Conservation (phyloP, 2,888 invertebrate genomes). For the Troglohyphantes excavatus region DNA sequence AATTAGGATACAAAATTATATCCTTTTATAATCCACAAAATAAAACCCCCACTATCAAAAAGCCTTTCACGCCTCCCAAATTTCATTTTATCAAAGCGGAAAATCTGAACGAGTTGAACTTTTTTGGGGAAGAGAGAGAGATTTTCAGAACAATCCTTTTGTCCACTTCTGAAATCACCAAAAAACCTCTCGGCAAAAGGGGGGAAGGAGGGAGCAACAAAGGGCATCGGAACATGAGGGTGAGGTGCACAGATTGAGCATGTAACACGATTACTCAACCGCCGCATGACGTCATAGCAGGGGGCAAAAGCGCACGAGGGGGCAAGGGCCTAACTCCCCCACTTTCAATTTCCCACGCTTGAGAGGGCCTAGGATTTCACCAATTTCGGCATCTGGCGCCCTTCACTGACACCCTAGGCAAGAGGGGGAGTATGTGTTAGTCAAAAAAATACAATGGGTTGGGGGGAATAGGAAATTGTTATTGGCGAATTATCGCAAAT, state of each 20-base stretch:
- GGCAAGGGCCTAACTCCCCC: conserved; percentile 27
- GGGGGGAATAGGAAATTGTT: neutral
- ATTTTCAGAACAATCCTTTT: conserved; percentile 38
- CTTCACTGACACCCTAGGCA: conserved; percentile 72
- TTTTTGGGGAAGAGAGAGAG: conserved; percentile 23
- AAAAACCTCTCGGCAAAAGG: neutral
- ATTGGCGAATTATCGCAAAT: too few relatives aligned
- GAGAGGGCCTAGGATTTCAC: conserved; percentile 56
- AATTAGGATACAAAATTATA: neutral
- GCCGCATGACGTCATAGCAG: conserved; percentile 66
- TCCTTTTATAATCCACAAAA: neutral
- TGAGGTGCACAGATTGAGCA: conserved; percentile 72
- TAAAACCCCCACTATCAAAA: conserved; percentile 2
- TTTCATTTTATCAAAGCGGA: conserved; percentile 34
- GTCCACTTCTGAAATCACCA: neutral
- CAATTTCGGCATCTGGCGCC: conserved; percentile 75
- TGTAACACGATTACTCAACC: conserved; percentile 78
- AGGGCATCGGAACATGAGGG: conserved; percentile 61
- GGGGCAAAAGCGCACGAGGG: conserved; percentile 1
- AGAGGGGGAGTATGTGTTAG: conserved; percentile 21
- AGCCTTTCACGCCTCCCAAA: conserved; percentile 55
- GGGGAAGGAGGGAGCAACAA: conserved; percentile 40
- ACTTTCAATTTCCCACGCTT: conserved; percentile 71
- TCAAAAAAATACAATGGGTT: neutral
- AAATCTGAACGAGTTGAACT: conserved; percentile 38